Conservation (phyloP, 2,113 vertebrate species). For the Hypocryptadius cinnamomeus region DNA sequence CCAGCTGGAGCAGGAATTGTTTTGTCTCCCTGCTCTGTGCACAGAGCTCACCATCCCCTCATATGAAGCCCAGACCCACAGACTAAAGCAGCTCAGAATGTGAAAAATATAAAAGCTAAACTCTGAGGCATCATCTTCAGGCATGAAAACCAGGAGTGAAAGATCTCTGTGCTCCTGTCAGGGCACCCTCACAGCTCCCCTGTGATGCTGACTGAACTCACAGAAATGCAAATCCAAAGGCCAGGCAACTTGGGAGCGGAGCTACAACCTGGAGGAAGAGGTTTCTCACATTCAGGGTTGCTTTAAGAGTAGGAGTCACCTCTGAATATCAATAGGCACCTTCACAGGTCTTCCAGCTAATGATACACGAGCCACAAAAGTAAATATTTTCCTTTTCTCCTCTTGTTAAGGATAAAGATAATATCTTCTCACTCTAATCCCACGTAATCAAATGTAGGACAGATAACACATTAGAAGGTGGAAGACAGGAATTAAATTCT, state of each 20-base stretch:
- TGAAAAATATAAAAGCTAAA: neutral
- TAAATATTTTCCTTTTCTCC: conserved; percentile 23
- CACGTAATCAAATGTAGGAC: neutral
- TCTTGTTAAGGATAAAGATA: neutral
- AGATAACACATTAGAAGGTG: neutral
- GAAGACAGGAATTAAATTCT: neutral
- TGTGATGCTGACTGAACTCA: neutral
- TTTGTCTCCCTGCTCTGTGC: neutral
- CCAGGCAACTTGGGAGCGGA: neutral
- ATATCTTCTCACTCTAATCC: neutral
- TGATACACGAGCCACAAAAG: neutral
- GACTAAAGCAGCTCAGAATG: neutral
- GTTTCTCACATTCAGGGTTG: neutral
- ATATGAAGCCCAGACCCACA: neutral
- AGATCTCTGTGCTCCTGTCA: neutral
- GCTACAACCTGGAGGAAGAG: neutral
- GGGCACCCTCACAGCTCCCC: neutral
- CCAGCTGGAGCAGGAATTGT: neutral
- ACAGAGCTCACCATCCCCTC: neutral
- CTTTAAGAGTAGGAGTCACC: neutral
- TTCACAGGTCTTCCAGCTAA: neutral
- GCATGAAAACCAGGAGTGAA: neutral
- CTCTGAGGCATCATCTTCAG: neutral
- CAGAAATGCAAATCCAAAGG: neutral
- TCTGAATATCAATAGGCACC: conserved; percentile 4